Conservation (phyloP, 2,888 invertebrate genomes). For the Malthinus seriepunctatus region DNA sequence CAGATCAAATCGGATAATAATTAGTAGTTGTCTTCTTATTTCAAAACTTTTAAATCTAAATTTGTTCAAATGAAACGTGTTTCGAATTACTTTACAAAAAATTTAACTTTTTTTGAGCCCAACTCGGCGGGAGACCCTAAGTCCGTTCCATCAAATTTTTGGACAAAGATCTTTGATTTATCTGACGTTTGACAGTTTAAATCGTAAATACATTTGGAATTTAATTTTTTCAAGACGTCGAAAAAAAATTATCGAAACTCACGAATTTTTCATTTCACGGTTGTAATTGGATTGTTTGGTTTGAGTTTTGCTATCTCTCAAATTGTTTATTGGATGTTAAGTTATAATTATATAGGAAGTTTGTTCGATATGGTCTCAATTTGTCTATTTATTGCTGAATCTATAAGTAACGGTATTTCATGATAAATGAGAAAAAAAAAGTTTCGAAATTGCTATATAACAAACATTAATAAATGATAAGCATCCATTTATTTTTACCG, state of each 20-base stretch:
- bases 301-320: not conserved
- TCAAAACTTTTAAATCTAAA: constrained; percentile 15
- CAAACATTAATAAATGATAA: constrained; percentile 25
- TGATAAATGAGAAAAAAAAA: constrained; percentile 26
- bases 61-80: constrained; percentile 15
- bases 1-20: constrained; percentile 12
- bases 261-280: constrained; percentile 10
- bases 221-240: not conserved
- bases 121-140: too few relatives aligned
- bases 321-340: constrained; percentile 12
- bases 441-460: constrained; percentile 35
- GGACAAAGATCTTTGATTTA: constrained; percentile 7
- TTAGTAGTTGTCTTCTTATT: constrained; percentile 20
- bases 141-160: too few relatives aligned
- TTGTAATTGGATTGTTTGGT: constrained; percentile 3
- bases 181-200: constrained; percentile 16
- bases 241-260: constrained; percentile 4
- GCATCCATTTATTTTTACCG: constrained; percentile 27
- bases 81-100: too few relatives aligned
- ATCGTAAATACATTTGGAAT: constrained; percentile 22
- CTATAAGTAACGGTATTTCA: constrained; percentile 19
- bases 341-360: constrained; percentile 30
- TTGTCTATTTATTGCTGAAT: constrained; percentile 3
- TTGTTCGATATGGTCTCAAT: constrained; percentile 20
- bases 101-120: too few relatives aligned